These are phyloP conservation scores for Sesamia inferens DNA, from an alignment of 2,888 invertebrate species.

Conservation along the genomic window DNA sequence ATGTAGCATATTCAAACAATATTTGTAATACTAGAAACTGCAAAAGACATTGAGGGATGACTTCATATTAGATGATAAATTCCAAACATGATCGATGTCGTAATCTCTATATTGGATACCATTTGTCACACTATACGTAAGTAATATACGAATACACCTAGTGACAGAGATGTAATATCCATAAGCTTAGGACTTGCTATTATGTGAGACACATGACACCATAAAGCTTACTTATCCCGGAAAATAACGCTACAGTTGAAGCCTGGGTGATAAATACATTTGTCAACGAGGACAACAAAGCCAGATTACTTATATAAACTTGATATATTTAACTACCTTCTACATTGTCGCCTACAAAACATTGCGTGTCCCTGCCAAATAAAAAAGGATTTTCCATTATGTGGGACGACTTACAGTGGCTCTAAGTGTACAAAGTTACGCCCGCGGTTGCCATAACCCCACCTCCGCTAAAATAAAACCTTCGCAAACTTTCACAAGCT, in stretches of 20 bases:
- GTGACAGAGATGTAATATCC: conserved; percentile 42
- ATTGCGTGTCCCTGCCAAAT: conserved; percentile 73
- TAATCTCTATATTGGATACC: conserved; percentile 13
- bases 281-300: conserved; percentile 64
- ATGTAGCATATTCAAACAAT: conserved; percentile 3
- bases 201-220: conserved; percentile 26
- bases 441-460: conserved; percentile 73
- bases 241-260: conserved; percentile 55
- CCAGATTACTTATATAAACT: conserved; percentile 63
- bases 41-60: conserved; percentile 17
- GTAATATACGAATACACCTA: conserved; percentile 32
- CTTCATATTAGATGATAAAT: conserved; percentile 30
- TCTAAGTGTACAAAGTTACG: conserved; percentile 81
- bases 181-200: conserved; percentile 44
- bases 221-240: conserved; percentile 58
- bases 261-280: conserved; percentile 62
- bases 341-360: conserved; percentile 68
- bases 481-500: conserved; percentile 74
- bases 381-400: conserved; percentile 81
- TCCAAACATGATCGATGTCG: conserved; percentile 32
- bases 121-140: conserved; percentile 25
- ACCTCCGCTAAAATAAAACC: conserved; percentile 76
- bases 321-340: conserved; percentile 52
- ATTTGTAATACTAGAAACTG: background rate
- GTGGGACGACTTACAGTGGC: conserved; percentile 77